phyloP scores from a whole-genome alignment of 1,140 invertebrate genomes.

The Idris sp. region DNA sequence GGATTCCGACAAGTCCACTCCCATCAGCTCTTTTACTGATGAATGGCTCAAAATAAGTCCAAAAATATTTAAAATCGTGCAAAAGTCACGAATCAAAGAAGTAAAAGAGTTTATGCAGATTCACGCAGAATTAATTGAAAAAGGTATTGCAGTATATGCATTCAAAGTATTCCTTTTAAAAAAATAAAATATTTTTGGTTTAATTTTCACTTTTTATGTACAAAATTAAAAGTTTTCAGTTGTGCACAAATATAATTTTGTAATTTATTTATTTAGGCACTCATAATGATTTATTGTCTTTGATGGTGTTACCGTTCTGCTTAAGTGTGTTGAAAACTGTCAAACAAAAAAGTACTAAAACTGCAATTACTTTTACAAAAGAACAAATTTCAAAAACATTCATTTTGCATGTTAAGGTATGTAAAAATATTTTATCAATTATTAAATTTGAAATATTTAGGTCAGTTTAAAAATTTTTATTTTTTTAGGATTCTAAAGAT shows the following conservation, averaged over 20 bases:
- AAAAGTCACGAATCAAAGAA: slow-evolving; percentile 14
- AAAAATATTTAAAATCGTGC: background rate
- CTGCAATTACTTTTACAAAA: slow-evolving; percentile 3
- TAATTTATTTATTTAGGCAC: no score
- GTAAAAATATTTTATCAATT: slow-evolving; percentile 3
- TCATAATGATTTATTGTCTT: slow-evolving; percentile 5
- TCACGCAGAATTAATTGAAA: background rate
- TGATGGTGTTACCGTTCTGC: slow-evolving; percentile 13
- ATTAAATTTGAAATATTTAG: no score
- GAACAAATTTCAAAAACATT: background rate
- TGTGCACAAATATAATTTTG: no score
- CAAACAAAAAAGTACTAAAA: background rate
- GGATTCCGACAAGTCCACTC: background rate
- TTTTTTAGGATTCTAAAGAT: slow-evolving; percentile 7
- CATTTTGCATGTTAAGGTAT: slow-evolving; percentile 9
- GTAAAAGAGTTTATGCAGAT: slow-evolving; percentile 4
- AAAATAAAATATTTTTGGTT: no score
- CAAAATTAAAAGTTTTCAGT: background rate
- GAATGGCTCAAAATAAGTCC: background rate
- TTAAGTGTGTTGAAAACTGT: slow-evolving; percentile 1
- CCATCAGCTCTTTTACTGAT: slow-evolving; percentile 3
- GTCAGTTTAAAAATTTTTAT: background rate
- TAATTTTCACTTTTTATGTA: background rate
- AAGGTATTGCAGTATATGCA: slow-evolving; percentile 4
- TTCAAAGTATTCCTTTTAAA: no score